Conservation (phyloP, 1,140 invertebrate genomes). For the Andricus grossulariae region DNA sequence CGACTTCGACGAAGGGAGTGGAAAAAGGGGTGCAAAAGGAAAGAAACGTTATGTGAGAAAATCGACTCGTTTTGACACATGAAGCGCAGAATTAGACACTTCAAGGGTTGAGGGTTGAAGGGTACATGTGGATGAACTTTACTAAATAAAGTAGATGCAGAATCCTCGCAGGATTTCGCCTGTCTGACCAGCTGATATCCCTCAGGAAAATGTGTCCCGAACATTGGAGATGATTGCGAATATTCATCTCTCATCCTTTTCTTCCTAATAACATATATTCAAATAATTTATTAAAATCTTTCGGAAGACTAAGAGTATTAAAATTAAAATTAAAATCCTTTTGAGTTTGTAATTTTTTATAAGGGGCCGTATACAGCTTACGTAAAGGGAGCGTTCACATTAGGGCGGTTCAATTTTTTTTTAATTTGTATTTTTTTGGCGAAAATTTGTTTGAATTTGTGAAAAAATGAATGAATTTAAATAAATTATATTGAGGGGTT, state of each 20-base stretch:
- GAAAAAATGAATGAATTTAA: too few species aligned
- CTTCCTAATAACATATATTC: too few species aligned
- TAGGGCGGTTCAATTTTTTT: too few species aligned
- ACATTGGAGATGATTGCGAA: not conserved
- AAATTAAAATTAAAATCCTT: too few species aligned
- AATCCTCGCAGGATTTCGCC: not conserved
- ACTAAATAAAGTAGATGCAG: not conserved
- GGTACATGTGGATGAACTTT: not conserved
- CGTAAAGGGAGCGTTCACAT: too few species aligned
- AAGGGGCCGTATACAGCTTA: too few species aligned
- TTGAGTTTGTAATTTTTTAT: too few species aligned
- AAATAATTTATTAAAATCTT: too few species aligned
- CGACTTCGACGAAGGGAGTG: constrained; percentile 26
- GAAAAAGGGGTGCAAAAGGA: not conserved
- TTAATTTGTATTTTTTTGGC: too few species aligned
- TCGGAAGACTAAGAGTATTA: too few species aligned
- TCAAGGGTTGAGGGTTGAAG: constrained; percentile 29
- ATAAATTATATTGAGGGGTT: too few species aligned
- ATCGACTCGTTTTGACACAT: constrained; percentile 48
- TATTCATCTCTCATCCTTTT: not conserved
- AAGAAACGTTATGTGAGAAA: constrained; percentile 40
- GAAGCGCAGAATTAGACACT: constrained; percentile 52
- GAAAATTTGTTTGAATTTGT: too few species aligned
- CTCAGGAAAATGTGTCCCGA: not conserved
- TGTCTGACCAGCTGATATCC: not conserved